Conservation (phyloP, 2,888 invertebrate species). For the Hypomecis punctinalis region DNA sequence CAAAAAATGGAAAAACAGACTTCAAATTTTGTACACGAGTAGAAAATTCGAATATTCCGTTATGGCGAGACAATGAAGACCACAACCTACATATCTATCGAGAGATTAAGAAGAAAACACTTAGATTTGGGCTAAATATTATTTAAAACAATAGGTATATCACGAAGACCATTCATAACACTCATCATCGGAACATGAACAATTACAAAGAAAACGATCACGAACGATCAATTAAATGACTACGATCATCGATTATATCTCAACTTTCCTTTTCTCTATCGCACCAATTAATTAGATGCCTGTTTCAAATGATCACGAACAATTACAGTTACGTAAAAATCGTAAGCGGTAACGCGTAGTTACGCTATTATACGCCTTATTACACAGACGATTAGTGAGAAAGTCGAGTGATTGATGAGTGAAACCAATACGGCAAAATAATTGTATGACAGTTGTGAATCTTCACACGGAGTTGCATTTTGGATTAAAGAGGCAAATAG, state of each 20-base stretch:
- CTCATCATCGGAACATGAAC: not conserved
- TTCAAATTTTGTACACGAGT: too few relatives aligned
- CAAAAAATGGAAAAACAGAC: too few relatives aligned
- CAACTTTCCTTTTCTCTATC: conserved; percentile 58
- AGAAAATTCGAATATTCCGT: too few relatives aligned
- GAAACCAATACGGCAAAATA: conserved; percentile 48
- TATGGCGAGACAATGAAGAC: too few relatives aligned
- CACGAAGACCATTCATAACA: not conserved
- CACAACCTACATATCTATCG: too few relatives aligned
- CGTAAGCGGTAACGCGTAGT: conserved; percentile 42
- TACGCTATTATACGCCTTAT: conserved; percentile 65
- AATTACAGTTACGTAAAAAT: conserved; percentile 60
- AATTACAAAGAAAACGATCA: conserved; percentile 13
- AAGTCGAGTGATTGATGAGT: conserved; percentile 66
- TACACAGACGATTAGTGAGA: conserved; percentile 65
- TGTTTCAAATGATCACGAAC: conserved; percentile 47
- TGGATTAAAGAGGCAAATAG: not conserved
- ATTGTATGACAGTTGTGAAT: conserved; percentile 35
- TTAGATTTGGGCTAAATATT: too few relatives aligned
- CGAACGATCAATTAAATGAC: conserved; percentile 15
- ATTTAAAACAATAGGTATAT: not conserved
- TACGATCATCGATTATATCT: conserved; percentile 19
- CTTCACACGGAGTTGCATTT: conserved; percentile 28
- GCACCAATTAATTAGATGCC: conserved; percentile 46
- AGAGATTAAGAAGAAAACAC: too few relatives aligned